phyloP scores from a whole-genome alignment of 2,113 vertebrate species.

The Gorsachius goisagi region DNA sequence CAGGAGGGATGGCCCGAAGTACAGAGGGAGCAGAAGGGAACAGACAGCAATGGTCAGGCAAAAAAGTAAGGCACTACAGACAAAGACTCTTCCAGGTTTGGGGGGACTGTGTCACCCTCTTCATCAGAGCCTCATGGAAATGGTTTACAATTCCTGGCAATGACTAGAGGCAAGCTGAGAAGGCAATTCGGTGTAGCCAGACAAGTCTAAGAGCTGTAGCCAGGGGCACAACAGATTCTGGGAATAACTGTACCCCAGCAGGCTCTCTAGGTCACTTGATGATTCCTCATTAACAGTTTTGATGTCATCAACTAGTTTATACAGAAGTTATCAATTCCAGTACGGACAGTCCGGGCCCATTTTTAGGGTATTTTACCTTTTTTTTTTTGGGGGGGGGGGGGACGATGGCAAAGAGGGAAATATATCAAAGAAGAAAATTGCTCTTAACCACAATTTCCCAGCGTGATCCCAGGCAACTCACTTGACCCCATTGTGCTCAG shows the following conservation, averaged over 20 bases:
- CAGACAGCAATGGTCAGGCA: neutral
- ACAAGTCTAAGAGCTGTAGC: neutral
- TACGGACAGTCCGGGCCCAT: neutral
- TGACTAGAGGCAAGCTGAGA: neutral
- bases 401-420: no score
- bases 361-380: neutral
- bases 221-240: neutral
- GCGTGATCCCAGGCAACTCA: neutral
- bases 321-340: neutral
- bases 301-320: neutral
- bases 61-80: neutral
- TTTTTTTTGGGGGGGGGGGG: neutral
- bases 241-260: neutral
- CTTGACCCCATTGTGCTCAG: neutral
- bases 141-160: neutral
- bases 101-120: neutral
- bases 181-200: fast-evolving
- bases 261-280: neutral
- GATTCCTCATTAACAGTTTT: neutral
- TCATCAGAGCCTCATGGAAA: fast-evolving
- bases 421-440: neutral
- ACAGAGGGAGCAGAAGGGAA: no score
- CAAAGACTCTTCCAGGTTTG: neutral
- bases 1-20: neutral
- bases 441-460: neutral